A percentile compares a stretch with the other conserved stretches of the same genome.
phyloP scores from a whole-genome alignment of 2,888 invertebrate species.

The Clitarchus hookeri region DNA sequence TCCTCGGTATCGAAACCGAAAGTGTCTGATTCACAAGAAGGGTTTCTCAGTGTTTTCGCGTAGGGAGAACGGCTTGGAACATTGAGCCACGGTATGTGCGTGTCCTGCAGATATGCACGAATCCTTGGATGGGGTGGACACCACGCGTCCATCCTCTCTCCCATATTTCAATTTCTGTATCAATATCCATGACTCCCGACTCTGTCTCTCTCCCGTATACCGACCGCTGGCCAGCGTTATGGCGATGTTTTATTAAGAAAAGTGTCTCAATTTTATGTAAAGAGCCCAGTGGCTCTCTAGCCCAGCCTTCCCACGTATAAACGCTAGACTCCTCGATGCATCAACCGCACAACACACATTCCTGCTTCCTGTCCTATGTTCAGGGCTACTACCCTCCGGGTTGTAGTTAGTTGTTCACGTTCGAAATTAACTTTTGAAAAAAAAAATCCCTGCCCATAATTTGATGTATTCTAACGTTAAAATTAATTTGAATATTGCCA shows the following conservation, averaged over 20 bases:
- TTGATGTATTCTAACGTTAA: too few relatives aligned
- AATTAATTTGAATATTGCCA: too few relatives aligned
- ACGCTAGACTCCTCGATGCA: neutral
- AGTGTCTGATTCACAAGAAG: too few relatives aligned
- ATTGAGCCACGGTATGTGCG: too few relatives aligned
- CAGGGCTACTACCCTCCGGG: neutral
- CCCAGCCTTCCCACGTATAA: slow-evolving; percentile 23
- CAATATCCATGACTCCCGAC: slow-evolving; percentile 19
- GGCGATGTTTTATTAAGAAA: slow-evolving; percentile 50
- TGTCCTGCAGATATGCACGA: neutral
- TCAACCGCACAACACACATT: neutral
- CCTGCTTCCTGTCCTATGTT: neutral
- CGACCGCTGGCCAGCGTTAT: slow-evolving; percentile 34
- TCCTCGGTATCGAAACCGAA: too few relatives aligned
- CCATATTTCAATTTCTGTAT: slow-evolving; percentile 26
- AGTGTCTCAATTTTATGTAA: slow-evolving; percentile 48
- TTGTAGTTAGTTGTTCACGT: too few relatives aligned
- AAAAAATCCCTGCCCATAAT: too few relatives aligned
- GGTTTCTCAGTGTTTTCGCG: too few relatives aligned
- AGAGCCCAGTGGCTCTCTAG: slow-evolving; percentile 27
- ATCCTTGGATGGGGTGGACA: neutral
- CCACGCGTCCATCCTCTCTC: slow-evolving; percentile 3
- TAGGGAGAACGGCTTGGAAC: too few relatives aligned
- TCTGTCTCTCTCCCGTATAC: neutral
- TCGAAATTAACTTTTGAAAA: too few relatives aligned